These are phyloP conservation scores for Amiota minor DNA, from an alignment of 2,888 invertebrate genomes.

Conservation along the genomic window DNA sequence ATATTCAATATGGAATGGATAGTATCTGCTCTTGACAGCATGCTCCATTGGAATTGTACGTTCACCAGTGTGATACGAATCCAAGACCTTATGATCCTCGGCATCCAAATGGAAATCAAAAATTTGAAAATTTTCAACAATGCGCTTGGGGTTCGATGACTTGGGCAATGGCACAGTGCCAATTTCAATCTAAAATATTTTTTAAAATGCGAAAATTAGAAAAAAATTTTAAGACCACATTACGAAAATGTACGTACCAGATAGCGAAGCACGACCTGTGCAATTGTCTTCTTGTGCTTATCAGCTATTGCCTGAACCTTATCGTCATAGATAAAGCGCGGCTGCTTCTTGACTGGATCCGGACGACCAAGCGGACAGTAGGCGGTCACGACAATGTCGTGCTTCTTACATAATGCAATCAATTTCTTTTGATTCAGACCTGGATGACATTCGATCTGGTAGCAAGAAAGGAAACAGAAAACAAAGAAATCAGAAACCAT, in stretches of 20 bases:
- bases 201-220: not conserved
- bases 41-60: slow-evolving; percentile 70
- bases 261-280: slow-evolving; percentile 81
- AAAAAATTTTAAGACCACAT: not conserved
- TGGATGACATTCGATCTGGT: slow-evolving; percentile 77
- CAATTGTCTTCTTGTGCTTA: slow-evolving; percentile 79
- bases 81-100: slow-evolving; percentile 75
- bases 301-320: slow-evolving; percentile 78
- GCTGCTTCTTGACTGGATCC: slow-evolving; percentile 81
- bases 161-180: slow-evolving; percentile 77
- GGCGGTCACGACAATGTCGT: slow-evolving; percentile 80
- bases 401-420: slow-evolving; percentile 79
- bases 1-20: slow-evolving; percentile 69
- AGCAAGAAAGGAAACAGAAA: slow-evolving; percentile 7
- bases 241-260: slow-evolving; percentile 55
- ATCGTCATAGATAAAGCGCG: slow-evolving; percentile 75
- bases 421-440: slow-evolving; percentile 80
- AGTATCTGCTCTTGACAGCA: slow-evolving; percentile 65
- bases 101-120: slow-evolving; percentile 77
- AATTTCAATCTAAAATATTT: slow-evolving; percentile 73
- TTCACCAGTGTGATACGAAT: slow-evolving; percentile 74
- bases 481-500: not conserved
- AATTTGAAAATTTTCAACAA: slow-evolving; percentile 76
- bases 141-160: slow-evolving; percentile 75
- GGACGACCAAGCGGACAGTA: slow-evolving; percentile 87